These are phyloP conservation scores for Leguminivora glycinivorella DNA, from an alignment of 1,140 invertebrate species.

Conservation along the genomic window DNA sequence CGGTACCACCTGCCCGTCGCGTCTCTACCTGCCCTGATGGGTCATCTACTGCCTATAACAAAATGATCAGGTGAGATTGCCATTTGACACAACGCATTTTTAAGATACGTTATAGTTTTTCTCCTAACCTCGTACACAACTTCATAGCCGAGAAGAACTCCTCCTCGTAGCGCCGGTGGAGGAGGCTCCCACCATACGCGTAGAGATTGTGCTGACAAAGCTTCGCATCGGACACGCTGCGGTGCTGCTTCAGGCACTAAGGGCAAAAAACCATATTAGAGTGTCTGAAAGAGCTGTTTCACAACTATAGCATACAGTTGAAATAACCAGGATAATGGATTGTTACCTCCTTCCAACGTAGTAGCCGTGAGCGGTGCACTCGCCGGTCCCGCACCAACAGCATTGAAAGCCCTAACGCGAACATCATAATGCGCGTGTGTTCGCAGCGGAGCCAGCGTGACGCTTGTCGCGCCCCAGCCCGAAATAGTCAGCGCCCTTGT, in stretches of 20 bases:
- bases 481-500: slow-evolving; percentile 78
- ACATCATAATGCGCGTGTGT: slow-evolving; percentile 91
- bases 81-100: background rate
- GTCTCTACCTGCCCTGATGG: slow-evolving; percentile 51
- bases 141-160: slow-evolving; percentile 68
- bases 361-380: slow-evolving; percentile 86
- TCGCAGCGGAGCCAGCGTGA: slow-evolving; percentile 79
- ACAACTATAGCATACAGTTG: too few species aligned
- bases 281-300: too few species aligned
- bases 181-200: slow-evolving; percentile 87
- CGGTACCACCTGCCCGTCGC: slow-evolving; percentile 75
- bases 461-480: slow-evolving; percentile 81
- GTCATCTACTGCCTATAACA: slow-evolving; percentile 46
- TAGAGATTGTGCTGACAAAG: slow-evolving; percentile 89
- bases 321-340: background rate
- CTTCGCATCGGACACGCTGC: slow-evolving; percentile 84
- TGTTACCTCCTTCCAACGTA: slow-evolving; percentile 90
- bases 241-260: slow-evolving; percentile 88
- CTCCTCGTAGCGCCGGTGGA: slow-evolving; percentile 46
- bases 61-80: background rate
- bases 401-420: slow-evolving; percentile 90
- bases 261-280: slow-evolving; percentile 26
- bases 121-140: slow-evolving; percentile 60
- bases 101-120: background rate
- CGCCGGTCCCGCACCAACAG: slow-evolving; percentile 89